Evolutionary conservation across 2,888 invertebrate genomes (phyloP), one percentile per base, ranked within the genome.

Genomic region (Villa cingulata): DNA sequence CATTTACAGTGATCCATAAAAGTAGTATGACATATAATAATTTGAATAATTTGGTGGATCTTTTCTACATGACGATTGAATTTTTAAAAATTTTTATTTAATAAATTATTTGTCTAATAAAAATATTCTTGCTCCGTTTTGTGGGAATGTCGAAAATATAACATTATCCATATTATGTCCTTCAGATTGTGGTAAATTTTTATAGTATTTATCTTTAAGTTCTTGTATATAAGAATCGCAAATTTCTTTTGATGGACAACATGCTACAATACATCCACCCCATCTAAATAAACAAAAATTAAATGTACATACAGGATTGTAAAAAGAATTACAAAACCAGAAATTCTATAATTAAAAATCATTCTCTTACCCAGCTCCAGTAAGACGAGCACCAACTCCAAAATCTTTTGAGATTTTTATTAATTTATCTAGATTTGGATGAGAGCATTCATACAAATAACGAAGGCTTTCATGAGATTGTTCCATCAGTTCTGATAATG

Each of bases 251-350:
- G 69, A 69, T 27, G 64, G 59, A 51, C 68, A 68, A 48, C 68
- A 56, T 37, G 92, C 90, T 14, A 98, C 92, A 46, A 85, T 80
- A 68, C 96, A 97, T 6, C 98, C 98, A 36, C 97, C 98, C 97
- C 97, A 97, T 9, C 85, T 85, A 12, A 12, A 32, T 36, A 36
- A 36, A 53, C 17, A 43, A 45, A 45, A 40, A 41, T 14, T 27
- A 29, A 46, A 45, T n/a, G n/a, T n/a, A n/a, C n/a, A n/a, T n/a
- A n/a, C n/a, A n/a, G n/a, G n/a, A n/a, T n/a, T n/a, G n/a, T n/a
- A n/a, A n/a, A n/a, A n/a, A n/a, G n/a, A n/a, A n/a, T n/a, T n/a
- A n/a, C n/a, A n/a, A n/a, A n/a, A n/a, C n/a, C n/a, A n/a, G n/a
- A n/a, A n/a, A n/a, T n/a, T n/a, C n/a, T n/a, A n/a, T n/a, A n/a